A percentile compares a stretch with the other conserved stretches of the same genome.
Conservation (phyloP, 1,140 invertebrate species). For the Trinorchestia longiramus region DNA sequence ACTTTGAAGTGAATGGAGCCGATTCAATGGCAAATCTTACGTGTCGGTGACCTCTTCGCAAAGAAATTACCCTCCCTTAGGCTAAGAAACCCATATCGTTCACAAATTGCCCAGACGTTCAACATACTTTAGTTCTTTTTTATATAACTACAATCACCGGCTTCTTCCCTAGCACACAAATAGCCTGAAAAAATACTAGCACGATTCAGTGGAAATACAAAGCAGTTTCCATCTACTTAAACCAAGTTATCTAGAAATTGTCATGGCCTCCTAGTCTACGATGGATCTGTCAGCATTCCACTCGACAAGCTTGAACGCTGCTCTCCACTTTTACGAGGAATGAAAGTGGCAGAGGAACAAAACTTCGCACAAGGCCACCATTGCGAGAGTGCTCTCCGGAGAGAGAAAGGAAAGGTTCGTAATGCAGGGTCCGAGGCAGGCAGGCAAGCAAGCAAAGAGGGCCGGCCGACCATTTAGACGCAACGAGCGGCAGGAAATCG, state of each 20-base stretch:
- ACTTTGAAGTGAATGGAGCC: not conserved
- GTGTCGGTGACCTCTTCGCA: not conserved
- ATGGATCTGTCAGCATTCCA: not conserved
- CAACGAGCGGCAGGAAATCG: slow-evolving; percentile 28
- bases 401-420: not conserved
- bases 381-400: not conserved
- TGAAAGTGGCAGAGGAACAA: not conserved
- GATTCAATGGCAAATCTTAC: not conserved
- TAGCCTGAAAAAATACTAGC: not conserved
- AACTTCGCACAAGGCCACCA: not conserved
- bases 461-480: slow-evolving; percentile 29
- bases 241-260: too few relatives aligned
- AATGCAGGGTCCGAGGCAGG: not conserved
- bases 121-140: not conserved
- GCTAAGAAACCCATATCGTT: not conserved
- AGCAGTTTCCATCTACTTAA: not conserved
- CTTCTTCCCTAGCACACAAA: not conserved
- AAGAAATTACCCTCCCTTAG: not conserved
- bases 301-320: not conserved
- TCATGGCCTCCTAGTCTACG: not conserved
- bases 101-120: not conserved
- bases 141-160: not conserved
- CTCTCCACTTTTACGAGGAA: not conserved
- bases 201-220: not conserved
- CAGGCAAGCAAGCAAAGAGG: slow-evolving; percentile 3